Evolutionary conservation across 2,888 invertebrate genomes (phyloP).

Genomic region (Nomada ruficornis): DNA sequence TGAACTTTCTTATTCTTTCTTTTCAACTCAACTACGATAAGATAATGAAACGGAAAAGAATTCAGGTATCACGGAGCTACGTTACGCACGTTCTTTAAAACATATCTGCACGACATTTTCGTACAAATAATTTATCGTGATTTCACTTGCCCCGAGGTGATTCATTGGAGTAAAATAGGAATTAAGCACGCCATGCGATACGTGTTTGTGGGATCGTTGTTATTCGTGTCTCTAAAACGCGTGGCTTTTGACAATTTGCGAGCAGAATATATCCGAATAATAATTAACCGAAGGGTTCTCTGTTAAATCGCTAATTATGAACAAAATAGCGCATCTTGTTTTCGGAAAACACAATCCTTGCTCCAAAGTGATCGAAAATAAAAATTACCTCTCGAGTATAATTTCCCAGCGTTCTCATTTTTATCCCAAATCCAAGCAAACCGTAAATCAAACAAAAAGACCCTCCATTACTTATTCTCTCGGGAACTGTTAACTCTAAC

Average conservation of each 20-base stretch:
- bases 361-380: too few species aligned
- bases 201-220: background rate
- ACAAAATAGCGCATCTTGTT: too few species aligned
- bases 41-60: background rate
- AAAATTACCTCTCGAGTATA: too few species aligned
- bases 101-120: background rate
- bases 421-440: background rate
- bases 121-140: background rate
- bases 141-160: background rate
- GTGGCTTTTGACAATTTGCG: too few species aligned
- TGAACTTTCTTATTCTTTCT: too few species aligned
- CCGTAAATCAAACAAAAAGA: background rate
- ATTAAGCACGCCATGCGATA: background rate
- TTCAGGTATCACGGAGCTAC: too few species aligned
- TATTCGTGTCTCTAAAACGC: too few species aligned
- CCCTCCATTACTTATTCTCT: background rate
- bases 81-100: background rate
- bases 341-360: too few species aligned
- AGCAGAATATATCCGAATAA: too few species aligned
- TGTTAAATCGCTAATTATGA: too few species aligned
- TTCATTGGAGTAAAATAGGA: background rate
- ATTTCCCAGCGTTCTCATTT: too few species aligned
- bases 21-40: background rate
- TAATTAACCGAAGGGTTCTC: too few species aligned
- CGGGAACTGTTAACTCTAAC: background rate